Percentiles rank a stretch among this genome's conserved stretches.
Conservation (phyloP, 2,797 vertebrate genomes). For the Champsocephalus esox region DNA sequence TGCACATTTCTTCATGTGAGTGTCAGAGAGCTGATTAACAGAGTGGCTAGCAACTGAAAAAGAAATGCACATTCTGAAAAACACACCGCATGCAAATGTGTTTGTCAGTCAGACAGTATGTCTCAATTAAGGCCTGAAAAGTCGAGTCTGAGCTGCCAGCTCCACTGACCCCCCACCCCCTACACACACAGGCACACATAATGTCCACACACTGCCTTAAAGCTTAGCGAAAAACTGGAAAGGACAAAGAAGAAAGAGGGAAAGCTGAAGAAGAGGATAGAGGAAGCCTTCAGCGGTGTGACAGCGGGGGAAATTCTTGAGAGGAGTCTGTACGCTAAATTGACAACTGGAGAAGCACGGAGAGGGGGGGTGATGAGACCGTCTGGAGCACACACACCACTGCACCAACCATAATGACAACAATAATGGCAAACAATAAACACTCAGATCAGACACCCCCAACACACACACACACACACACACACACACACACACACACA, state of each 20-base stretch:
- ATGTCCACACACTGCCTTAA: slow-evolving; percentile 60
- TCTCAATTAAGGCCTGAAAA: slow-evolving; percentile 94
- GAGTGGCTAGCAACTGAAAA: slow-evolving; percentile 83
- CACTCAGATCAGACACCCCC: slow-evolving; percentile 58
- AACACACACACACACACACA: no score
- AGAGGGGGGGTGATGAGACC: slow-evolving; percentile 61
- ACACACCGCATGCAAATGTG: slow-evolving; percentile 96
- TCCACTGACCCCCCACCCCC: slow-evolving; percentile 85
- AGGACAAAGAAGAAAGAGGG: slow-evolving; percentile 66
- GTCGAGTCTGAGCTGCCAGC: slow-evolving; percentile 86
- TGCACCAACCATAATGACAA: slow-evolving; percentile 63
- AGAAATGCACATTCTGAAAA: slow-evolving; percentile 80
- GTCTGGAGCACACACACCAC: slow-evolving; percentile 50
- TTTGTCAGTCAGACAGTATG: slow-evolving; percentile 98
- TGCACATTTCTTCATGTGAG: slow-evolving; percentile 52
- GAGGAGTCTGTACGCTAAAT: slow-evolving; percentile 59
- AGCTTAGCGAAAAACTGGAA: slow-evolving; percentile 54
- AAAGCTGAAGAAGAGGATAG: slow-evolving; percentile 52
- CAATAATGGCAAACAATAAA: slow-evolving; percentile 76
- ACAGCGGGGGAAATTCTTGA: slow-evolving; percentile 68
- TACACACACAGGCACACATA: slow-evolving; percentile 49
- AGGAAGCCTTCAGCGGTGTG: slow-evolving; percentile 63
- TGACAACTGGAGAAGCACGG: slow-evolving; percentile 67
- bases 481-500: no score
- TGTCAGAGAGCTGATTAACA: slow-evolving; percentile 93